Percentiles rank a stretch among this genome's conserved stretches.
These are phyloP conservation scores for Coptodon bakossiorum DNA, from an alignment of 2,113 vertebrate genomes.

Conservation along the genomic window DNA sequence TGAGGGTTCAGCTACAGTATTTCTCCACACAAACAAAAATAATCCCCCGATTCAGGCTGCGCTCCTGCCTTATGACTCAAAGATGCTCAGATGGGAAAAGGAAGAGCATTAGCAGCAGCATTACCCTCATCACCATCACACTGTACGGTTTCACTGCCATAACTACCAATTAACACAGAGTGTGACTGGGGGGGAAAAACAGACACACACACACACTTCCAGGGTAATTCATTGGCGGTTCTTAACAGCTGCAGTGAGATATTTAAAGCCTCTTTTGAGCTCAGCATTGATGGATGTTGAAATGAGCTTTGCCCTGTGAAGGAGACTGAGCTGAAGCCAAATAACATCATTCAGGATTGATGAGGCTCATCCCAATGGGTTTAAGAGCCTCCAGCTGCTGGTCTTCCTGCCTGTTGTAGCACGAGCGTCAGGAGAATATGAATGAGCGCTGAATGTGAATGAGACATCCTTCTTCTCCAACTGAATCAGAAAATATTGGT, in stretches of 20 bases:
- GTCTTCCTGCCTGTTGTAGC: slow-evolving; percentile 20
- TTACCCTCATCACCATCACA: neutral
- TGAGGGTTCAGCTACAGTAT: neutral
- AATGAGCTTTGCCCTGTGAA: slow-evolving; percentile 24
- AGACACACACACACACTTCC: slow-evolving; percentile 15
- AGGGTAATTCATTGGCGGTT: slow-evolving; percentile 19
- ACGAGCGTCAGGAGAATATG: neutral
- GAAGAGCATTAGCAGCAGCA: slow-evolving; percentile 8
- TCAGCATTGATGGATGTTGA: slow-evolving; percentile 10
- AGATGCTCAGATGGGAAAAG: slow-evolving; percentile 7
- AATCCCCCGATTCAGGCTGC: neutral
- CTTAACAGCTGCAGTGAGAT: slow-evolving; percentile 31
- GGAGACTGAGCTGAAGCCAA: neutral
- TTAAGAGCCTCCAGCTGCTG: slow-evolving; percentile 36
- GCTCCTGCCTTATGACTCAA: neutral
- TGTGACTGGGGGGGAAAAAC: neutral
- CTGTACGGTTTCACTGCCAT: neutral
- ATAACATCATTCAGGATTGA: slow-evolving; percentile 2
- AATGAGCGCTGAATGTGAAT: slow-evolving; percentile 11
- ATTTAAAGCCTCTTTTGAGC: slow-evolving; percentile 53
- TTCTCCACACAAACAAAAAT: slow-evolving; percentile 4
- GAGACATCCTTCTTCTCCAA: neutral
- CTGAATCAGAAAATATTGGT: neutral
- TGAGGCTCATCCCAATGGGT: neutral
- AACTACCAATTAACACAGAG: slow-evolving; percentile 28